phyloP scores from a whole-genome alignment of 2,888 invertebrate genomes.

The Asteroscopus sphinx region DNA sequence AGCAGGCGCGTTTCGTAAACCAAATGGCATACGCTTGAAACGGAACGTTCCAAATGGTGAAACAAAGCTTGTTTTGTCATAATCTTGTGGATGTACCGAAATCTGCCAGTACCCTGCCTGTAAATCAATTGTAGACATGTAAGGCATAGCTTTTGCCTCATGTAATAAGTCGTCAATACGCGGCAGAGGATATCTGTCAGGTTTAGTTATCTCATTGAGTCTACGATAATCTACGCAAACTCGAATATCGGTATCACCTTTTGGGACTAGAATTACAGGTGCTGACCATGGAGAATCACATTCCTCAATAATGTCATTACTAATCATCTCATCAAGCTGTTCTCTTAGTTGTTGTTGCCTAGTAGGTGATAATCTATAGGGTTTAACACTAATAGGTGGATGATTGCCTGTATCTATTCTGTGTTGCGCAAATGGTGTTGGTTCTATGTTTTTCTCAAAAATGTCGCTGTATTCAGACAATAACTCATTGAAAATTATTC shows the following conservation, averaged over 20 bases:
- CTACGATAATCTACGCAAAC: constrained; percentile 27
- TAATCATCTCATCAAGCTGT: constrained; percentile 22
- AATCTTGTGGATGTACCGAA: constrained; percentile 42
- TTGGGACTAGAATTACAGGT: constrained; percentile 34
- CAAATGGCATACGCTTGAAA: constrained; percentile 64
- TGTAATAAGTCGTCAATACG: constrained; percentile 3
- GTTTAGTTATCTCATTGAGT: constrained; percentile 27
- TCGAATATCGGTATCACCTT: constrained; percentile 20
- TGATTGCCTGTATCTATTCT: not conserved
- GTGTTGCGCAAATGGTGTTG: not conserved
- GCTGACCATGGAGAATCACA: constrained; percentile 27
- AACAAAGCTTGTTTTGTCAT: constrained; percentile 58
- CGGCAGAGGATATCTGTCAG: constrained; percentile 28
- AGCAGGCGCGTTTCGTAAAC: constrained; percentile 60
- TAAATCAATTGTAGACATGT: constrained; percentile 39
- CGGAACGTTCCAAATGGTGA: constrained; percentile 58
- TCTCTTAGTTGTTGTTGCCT: constrained; percentile 16
- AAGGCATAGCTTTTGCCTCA: constrained; percentile 18
- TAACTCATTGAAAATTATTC: not conserved
- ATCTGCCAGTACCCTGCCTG: constrained; percentile 70
- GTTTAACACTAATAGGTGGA: not conserved
- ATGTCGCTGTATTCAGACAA: not conserved
- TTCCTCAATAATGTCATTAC: constrained; percentile 17
- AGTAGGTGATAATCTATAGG: too few relatives aligned
- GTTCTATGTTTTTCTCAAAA: not conserved